Evolutionary conservation across 2,797 vertebrate species (phyloP), one percentile per base, ranked within the genome.

Genomic region (Notoglanidium macrostoma): DNA sequence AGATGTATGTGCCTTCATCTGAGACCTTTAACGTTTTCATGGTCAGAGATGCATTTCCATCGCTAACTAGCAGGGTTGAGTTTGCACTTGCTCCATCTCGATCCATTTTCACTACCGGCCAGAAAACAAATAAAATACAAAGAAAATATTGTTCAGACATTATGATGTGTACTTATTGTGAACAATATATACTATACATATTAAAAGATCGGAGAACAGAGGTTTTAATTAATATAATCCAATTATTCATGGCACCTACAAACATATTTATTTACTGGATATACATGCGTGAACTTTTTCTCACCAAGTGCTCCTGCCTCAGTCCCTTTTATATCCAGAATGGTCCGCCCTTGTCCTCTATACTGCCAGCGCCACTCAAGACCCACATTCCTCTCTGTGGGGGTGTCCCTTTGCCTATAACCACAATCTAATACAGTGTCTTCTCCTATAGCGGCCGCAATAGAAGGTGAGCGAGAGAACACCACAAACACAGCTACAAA

Each of bases 341-440:
- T 89, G 81, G 92, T 95, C 2, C 10, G 87, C 0, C 97, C 97
- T 0, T 86, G 94, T 80, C 97, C 97, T 89, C 90, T 93, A 87
- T 97, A 92, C 91, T 98, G 97, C 86, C 94, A 92, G 26, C 96
- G 93, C 97, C 97, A 98, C 70, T 96, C 96, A 57, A 98, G 79
- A 0, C 21, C 89, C 67, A 95, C 85, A 1, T 95, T 89, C 0
- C 87, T 89, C 2, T 90, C 90, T 82, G 92, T 89, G 0, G 94
- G 86, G 0, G 74, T 88, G 59, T 94, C 92, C 87, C 84, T 95
- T 92, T 95, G 94, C 88, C 90, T 95, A 89, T 97, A 97, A 85
- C 90, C 93, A 89, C 97, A 98, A 92, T 94, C 90, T 61, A 98
- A 93, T 57, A 94, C 91, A 74, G 90, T 92, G 0, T 95, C 91